Percentiles rank a stretch among this genome's conserved stretches.
These are phyloP conservation scores for Danio rerio DNA, from an alignment of 2,113 vertebrate genomes.

Conservation along the genomic window DNA sequence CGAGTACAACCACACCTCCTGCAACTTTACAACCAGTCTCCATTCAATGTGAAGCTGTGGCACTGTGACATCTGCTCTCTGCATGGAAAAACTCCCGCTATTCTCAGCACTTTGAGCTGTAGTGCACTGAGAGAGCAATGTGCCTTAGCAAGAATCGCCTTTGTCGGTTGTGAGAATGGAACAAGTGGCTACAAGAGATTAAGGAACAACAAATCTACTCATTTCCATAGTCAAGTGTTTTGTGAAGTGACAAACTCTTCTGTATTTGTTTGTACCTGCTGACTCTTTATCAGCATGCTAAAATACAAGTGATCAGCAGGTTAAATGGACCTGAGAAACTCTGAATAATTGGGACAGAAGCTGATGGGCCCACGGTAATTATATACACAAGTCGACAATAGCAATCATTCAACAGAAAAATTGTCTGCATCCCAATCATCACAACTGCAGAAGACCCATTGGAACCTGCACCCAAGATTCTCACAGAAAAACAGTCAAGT, in stretches of 20 bases:
- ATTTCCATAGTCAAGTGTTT: neutral
- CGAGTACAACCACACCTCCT: slow-evolving; percentile 28
- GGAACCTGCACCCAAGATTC: no score
- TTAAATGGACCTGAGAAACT: no score
- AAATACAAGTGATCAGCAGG: no score
- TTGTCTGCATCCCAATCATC: no score
- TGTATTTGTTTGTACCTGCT: neutral
- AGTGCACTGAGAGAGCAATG: neutral
- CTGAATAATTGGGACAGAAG: no score
- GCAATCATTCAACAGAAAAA: no score
- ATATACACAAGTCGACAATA: no score
- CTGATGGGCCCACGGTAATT: no score
- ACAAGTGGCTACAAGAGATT: neutral
- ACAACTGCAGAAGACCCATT: no score
- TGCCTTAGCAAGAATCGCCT: neutral
- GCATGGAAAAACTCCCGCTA: neutral
- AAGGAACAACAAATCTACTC: neutral
- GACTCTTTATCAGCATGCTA: neutral
- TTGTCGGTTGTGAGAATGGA: neutral
- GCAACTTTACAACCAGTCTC: slow-evolving; percentile 51
- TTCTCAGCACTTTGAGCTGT: neutral
- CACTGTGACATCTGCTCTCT: neutral
- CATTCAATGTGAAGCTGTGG: neutral
- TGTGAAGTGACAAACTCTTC: neutral
- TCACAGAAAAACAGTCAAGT: no score